A percentile compares a stretch with the other conserved stretches of the same genome.
These are phyloP conservation scores for Pachyrhynchus sulphureomaculatus DNA, from an alignment of 1,140 invertebrate genomes.

Conservation along the genomic window DNA sequence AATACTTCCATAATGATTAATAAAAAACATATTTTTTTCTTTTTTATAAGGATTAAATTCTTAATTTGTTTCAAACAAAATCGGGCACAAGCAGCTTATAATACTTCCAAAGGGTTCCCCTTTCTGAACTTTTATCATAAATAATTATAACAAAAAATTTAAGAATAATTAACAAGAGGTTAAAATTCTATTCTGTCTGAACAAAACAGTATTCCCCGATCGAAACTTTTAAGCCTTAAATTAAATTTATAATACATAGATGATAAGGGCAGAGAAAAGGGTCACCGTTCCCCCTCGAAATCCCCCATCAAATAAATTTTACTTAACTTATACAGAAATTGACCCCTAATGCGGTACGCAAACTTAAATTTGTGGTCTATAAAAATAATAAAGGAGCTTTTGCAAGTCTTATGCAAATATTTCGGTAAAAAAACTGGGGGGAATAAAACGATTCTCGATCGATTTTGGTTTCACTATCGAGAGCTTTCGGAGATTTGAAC, in stretches of 20 bases:
- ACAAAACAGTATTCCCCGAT: background rate
- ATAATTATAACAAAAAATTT: too few relatives aligned
- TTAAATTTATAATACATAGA: background rate
- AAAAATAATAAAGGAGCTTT: conserved; percentile 30
- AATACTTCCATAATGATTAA: too few relatives aligned
- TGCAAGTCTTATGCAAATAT: conserved; percentile 26
- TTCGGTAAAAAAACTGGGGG: conserved; percentile 10
- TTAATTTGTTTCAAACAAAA: too few relatives aligned
- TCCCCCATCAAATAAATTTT: conserved; percentile 1
- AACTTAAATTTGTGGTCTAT: conserved; percentile 27
- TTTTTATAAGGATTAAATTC: too few relatives aligned
- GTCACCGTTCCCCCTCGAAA: background rate
- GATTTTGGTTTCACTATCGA: conserved; percentile 12
- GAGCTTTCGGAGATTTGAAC: conserved; percentile 7
- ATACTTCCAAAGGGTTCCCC: too few relatives aligned
- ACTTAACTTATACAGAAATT: conserved; percentile 9
- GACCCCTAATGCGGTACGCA: conserved; percentile 8
- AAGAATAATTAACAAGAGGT: too few relatives aligned
- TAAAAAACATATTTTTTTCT: too few relatives aligned
- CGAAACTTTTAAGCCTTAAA: background rate
- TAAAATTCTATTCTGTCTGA: too few relatives aligned
- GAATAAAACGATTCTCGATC: conserved; percentile 15
- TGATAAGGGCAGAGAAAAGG: background rate
- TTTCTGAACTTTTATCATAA: too few relatives aligned
- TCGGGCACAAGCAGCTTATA: too few relatives aligned